Evolutionary conservation across 2,113 vertebrate genomes (phyloP).

Genomic region (Craseonycteris thonglongyai): DNA sequence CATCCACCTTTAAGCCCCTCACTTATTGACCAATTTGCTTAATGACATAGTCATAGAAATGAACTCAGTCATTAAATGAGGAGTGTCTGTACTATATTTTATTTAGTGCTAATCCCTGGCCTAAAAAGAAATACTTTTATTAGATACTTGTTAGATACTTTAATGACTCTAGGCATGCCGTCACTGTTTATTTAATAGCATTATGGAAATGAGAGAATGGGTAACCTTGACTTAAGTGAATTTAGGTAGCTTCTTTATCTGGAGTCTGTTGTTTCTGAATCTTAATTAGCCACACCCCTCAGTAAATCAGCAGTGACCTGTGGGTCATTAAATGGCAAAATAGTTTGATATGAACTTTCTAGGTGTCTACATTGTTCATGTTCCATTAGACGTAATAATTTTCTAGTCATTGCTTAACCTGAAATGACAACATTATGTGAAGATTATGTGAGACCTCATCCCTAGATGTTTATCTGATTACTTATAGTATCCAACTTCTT

Average conservation of each 20-base stretch:
- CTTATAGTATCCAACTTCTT: conserved; percentile 25
- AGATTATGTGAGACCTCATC: not conserved
- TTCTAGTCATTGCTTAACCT: conserved; percentile 44
- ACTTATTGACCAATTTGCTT: no score
- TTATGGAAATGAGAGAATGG: not conserved
- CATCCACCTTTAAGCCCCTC: no score
- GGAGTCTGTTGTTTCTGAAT: not conserved
- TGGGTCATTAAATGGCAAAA: conserved; percentile 27
- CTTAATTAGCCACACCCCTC: not conserved
- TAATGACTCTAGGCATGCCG: not conserved
- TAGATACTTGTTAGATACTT: not conserved
- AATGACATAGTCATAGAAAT: no score
- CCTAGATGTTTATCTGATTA: conserved; percentile 17
- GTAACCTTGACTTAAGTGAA: not conserved
- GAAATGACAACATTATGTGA: conserved; percentile 12
- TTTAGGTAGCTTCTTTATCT: not conserved
- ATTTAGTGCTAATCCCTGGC: not conserved
- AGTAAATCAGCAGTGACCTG: not conserved
- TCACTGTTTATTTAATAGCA: not conserved
- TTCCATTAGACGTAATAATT: conserved; percentile 22
- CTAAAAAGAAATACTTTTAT: not conserved
- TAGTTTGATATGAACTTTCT: not conserved
- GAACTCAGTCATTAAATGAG: no score
- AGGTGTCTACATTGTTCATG: not conserved
- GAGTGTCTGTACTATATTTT: no score